These are phyloP conservation scores for Corythaixoides concolor DNA, from an alignment of 2,113 vertebrate species.

Conservation along the genomic window DNA sequence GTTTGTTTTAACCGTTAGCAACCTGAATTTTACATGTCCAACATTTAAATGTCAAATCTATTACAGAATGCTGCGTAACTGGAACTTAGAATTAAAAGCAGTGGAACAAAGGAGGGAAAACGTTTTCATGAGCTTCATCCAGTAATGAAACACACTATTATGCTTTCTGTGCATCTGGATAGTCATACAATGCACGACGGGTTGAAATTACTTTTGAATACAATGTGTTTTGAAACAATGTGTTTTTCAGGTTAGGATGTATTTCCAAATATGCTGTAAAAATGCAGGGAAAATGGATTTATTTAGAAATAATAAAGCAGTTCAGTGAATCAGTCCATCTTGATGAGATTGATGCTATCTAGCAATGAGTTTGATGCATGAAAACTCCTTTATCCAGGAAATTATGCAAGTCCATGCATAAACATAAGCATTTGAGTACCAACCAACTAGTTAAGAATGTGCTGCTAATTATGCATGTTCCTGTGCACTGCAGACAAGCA, in stretches of 20 bases:
- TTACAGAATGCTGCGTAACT: neutral
- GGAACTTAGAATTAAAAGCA: neutral
- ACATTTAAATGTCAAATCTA: neutral
- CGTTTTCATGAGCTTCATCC: neutral
- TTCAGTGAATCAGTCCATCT: neutral
- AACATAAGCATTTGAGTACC: neutral
- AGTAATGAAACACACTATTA: neutral
- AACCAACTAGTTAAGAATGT: neutral
- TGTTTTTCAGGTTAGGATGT: neutral
- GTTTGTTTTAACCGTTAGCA: neutral
- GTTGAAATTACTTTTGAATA: neutral
- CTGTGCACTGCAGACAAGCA: neutral
- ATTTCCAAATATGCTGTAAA: neutral
- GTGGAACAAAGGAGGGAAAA: neutral
- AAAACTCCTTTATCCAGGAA: neutral
- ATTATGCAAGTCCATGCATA: neutral
- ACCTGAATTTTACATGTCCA: neutral
- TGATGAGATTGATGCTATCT: neutral
- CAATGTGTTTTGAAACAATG: neutral
- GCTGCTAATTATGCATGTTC: neutral
- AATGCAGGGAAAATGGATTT: neutral
- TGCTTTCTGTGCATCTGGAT: neutral
- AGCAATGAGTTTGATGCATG: neutral
- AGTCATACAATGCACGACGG: neutral
- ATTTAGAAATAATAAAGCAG: conserved; percentile 10